These are phyloP conservation scores for Caenorhabditis sinica DNA, from an alignment of 2,888 invertebrate genomes.

Conservation along the genomic window DNA sequence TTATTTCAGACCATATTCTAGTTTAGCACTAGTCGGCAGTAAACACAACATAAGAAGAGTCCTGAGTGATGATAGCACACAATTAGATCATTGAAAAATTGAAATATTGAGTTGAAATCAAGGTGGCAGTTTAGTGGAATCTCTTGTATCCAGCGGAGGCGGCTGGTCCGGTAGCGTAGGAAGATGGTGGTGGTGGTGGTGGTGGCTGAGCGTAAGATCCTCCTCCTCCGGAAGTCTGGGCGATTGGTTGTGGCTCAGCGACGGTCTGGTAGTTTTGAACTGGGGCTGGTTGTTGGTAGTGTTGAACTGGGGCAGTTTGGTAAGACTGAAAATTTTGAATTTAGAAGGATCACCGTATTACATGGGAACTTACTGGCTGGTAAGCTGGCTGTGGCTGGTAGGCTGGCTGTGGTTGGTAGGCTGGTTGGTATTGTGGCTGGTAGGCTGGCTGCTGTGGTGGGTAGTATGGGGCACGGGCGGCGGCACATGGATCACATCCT, in stretches of 20 bases:
- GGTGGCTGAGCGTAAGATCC: constrained; percentile 58
- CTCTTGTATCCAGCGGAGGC: constrained; percentile 63
- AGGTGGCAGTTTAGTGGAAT: constrained; percentile 27
- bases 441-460: constrained; percentile 57
- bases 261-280: constrained; percentile 44
- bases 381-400: constrained; percentile 35
- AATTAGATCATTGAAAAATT: constrained; percentile 36
- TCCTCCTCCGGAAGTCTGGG: constrained; percentile 34
- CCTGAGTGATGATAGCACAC: constrained; percentile 41
- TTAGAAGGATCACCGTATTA: neutral
- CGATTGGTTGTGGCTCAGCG: constrained; percentile 44
- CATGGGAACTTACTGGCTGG: constrained; percentile 15
- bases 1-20: constrained; percentile 4
- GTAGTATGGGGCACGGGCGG: constrained; percentile 57
- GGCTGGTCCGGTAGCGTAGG: constrained; percentile 45
- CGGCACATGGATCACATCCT: constrained; percentile 67
- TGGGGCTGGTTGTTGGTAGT: constrained; percentile 54
- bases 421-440: constrained; percentile 48
- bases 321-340: constrained; percentile 30
- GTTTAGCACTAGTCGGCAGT: neutral
- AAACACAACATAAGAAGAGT: constrained; percentile 14
- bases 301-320: constrained; percentile 53
- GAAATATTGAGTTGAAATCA: neutral
- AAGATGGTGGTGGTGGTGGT: constrained; percentile 65
- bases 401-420: constrained; percentile 45